Evolutionary conservation across 2,797 vertebrate genomes (phyloP).

Genomic region (Pyrrhura leucotis): DNA sequence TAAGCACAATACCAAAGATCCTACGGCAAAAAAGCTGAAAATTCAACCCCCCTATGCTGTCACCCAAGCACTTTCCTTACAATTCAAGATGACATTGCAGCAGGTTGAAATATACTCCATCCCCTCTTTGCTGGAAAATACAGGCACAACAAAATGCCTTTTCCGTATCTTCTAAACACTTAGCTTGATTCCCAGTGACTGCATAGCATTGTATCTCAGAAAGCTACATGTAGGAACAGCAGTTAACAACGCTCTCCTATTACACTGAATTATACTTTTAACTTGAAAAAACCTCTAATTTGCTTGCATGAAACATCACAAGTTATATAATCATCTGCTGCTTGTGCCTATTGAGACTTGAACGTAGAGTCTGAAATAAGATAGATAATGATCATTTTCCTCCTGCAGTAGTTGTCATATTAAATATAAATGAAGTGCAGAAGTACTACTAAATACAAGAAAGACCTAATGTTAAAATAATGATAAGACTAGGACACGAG

Average conservation of each 20-base stretch:
- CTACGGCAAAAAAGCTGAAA: neutral
- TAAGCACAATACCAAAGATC: neutral
- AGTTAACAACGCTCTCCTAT: conserved; percentile 56
- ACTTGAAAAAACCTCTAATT: conserved; percentile 51
- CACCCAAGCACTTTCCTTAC: neutral
- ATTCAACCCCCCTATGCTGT: neutral
- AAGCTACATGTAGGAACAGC: neutral
- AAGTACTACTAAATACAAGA: conserved; percentile 43
- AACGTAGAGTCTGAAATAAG: conserved; percentile 51
- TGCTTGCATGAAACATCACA: conserved; percentile 54
- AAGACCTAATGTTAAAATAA: conserved; percentile 54
- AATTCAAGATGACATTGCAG: neutral
- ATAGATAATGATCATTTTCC: conserved; percentile 63
- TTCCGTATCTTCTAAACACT: neutral
- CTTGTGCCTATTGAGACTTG: conserved; percentile 59
- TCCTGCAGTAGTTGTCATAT: conserved; percentile 54
- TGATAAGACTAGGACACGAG: conserved; percentile 36
- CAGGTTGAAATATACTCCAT: neutral
- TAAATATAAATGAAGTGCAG: conserved; percentile 54
- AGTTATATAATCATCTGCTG: conserved; percentile 64
- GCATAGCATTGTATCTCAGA: neutral
- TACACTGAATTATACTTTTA: conserved; percentile 69
- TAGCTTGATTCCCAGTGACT: conserved; percentile 6
- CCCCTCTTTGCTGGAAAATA: neutral
- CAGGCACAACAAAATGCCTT: neutral